Percentiles rank a stretch among this genome's conserved stretches.
Evolutionary conservation across 1,140 invertebrate genomes (phyloP).

Genomic region (Lepidostoma basale): DNA sequence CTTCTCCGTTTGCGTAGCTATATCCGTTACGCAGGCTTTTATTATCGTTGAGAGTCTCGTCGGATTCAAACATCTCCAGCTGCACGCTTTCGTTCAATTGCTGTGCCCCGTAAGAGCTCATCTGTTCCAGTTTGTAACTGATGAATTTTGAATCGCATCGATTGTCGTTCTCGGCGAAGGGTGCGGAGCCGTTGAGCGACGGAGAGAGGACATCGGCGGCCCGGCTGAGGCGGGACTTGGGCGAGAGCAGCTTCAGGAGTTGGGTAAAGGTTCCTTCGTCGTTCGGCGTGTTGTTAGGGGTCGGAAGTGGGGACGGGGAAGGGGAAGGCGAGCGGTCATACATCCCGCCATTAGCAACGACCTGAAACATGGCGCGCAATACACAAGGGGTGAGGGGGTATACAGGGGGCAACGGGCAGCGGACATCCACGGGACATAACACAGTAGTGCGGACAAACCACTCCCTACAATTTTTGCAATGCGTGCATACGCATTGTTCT

Average conservation of each 20-base stretch:
- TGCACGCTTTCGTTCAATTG: slow-evolving; percentile 4
- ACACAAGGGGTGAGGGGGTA: slow-evolving; percentile 9
- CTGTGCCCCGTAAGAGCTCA: background rate
- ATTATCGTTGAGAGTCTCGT: slow-evolving; percentile 2
- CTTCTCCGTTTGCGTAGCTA: background rate
- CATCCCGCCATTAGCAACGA: slow-evolving; percentile 63
- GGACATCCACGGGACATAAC: too few species aligned
- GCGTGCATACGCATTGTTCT: too few species aligned
- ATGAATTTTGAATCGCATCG: slow-evolving; percentile 27
- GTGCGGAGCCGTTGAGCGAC: slow-evolving; percentile 9
- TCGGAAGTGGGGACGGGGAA: slow-evolving; percentile 52
- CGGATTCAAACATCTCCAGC: slow-evolving; percentile 5
- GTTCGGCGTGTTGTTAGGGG: slow-evolving; percentile 48
- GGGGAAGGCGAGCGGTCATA: slow-evolving; percentile 62
- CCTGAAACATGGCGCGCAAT: slow-evolving; percentile 53
- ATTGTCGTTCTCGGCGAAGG: slow-evolving; percentile 47
- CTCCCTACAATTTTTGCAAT: too few species aligned
- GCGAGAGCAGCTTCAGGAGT: slow-evolving; percentile 14
- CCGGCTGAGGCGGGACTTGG: background rate
- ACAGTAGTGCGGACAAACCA: too few species aligned
- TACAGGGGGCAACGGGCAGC: too few species aligned
- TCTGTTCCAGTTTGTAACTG: slow-evolving; percentile 18
- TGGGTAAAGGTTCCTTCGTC: slow-evolving; percentile 50
- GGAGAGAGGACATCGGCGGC: slow-evolving; percentile 28
- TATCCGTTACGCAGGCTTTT: background rate